Conservation (phyloP, 2,113 vertebrate species). For the Salvelinus alpinus region DNA sequence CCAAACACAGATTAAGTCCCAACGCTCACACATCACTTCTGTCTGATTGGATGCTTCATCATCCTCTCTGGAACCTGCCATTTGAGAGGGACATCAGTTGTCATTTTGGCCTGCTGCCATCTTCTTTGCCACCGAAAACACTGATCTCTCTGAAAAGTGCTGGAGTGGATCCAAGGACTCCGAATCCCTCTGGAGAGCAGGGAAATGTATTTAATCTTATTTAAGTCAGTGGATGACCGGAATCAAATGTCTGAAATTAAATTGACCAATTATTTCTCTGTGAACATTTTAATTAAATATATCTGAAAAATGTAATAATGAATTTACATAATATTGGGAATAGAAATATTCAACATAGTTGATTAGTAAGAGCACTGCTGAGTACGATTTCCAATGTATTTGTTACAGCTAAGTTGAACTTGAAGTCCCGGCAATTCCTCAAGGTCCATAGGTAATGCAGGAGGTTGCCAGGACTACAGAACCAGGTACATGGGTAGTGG, state of each 20-base stretch:
- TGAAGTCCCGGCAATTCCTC: constrained; percentile 41
- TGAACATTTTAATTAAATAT: too few species aligned
- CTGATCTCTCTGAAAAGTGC: constrained; percentile 66
- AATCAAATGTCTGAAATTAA: too few species aligned
- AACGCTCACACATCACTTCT: constrained; percentile 70
- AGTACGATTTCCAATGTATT: too few species aligned
- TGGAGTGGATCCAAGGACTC: background rate
- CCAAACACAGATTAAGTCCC: background rate
- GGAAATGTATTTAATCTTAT: background rate
- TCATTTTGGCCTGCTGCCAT: constrained; percentile 59
- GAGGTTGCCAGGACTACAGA: constrained; percentile 67
- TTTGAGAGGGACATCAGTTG: constrained; percentile 64
- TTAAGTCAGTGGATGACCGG: too few species aligned
- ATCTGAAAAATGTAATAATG: too few species aligned
- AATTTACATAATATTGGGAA: too few species aligned
- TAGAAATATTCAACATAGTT: too few species aligned
- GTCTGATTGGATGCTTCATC: constrained; percentile 50
- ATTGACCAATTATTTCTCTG: too few species aligned
- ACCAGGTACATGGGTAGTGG: constrained; percentile 63
- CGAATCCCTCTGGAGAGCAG: constrained; percentile 35
- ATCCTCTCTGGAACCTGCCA: constrained; percentile 74
- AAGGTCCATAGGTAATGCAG: constrained; percentile 69
- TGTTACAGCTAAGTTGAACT: too few species aligned
- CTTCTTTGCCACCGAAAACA: constrained; percentile 70
- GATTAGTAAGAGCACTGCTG: too few species aligned